These are phyloP conservation scores for Spodoptera picta DNA, from an alignment of 2,888 invertebrate genomes.

Conservation along the genomic window DNA sequence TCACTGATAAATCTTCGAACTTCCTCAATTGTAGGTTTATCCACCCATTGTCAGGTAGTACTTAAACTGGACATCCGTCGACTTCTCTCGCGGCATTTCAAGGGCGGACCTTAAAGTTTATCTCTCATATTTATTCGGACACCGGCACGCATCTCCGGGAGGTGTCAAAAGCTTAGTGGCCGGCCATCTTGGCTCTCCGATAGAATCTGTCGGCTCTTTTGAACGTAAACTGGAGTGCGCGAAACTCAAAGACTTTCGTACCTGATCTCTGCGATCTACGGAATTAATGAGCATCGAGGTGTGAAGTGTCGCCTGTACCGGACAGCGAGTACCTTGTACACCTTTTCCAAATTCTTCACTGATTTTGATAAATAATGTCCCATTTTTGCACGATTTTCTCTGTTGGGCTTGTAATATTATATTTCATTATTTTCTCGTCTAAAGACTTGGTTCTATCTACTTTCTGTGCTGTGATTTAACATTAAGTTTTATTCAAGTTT, in stretches of 20 bases:
- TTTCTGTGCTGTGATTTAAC: too few species aligned
- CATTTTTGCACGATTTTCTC: conserved; percentile 5
- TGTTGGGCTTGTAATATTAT: conserved; percentile 5
- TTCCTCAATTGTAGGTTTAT: conserved; percentile 3
- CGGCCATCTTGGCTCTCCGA: conserved; percentile 58
- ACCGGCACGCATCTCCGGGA: conserved; percentile 39
- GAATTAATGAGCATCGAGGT: conserved; percentile 67
- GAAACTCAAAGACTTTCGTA: conserved; percentile 62
- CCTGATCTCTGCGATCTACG: conserved; percentile 66
- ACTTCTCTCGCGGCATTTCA: conserved; percentile 30
- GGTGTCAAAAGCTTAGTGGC: conserved; percentile 54
- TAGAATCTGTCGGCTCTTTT: conserved; percentile 64
- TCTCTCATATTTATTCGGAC: conserved; percentile 47
- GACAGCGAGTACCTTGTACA: conserved; percentile 26
- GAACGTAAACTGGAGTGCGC: conserved; percentile 57
- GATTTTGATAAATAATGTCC: conserved; percentile 44
- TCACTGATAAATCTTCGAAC: too few species aligned
- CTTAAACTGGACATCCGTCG: neutral
- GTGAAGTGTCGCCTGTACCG: conserved; percentile 56
- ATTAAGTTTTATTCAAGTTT: too few species aligned
- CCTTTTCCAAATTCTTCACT: conserved; percentile 43
- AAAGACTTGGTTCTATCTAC: too few species aligned
- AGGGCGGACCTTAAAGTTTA: conserved; percentile 37
- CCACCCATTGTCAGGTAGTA: neutral
- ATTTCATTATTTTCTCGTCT: too few species aligned